Base-by-base conservation (phyloP, 2,113 vertebrate genomes). In the Arvicanthis niloticus region DNA sequence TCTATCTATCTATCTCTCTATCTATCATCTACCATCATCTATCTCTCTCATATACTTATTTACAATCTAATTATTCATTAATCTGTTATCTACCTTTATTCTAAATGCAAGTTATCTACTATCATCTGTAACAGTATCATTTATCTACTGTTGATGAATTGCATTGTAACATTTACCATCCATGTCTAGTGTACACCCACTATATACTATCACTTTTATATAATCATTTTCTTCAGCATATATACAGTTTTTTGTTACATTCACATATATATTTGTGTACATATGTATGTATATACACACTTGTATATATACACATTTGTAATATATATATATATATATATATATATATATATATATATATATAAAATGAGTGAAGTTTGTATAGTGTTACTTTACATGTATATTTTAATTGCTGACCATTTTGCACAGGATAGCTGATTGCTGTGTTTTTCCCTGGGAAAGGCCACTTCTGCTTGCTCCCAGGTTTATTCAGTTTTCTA, bases 341-440 rank as follows among this genome's bases (percentile, higher is more conserved):
- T 34, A 78, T 34, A 78, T 78, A 4, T 51, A 53, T 53, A 56
- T 3, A 56, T 56, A 56, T 3, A 58, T 58, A 13, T 19, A 17
- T 3, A 58, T 58, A 17, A 60, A n/a, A n/a, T 10, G 5, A n/a
- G 9, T n/a, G n/a, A 5, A n/a, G 21, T 60, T 0, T 22, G 8
- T 40, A 60, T 15, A 60, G 56, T 82, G n/a, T 82, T 26, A 58
- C 5, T 60, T 40, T 60, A 16, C 26, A 26, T 58, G 19, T 1
- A 26, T 58, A 13, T 40, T 58, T 60, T 40, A 3, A 40, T 26
- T 10, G 5, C 3, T 26, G 21, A 82, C 0, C 6, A 26, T 58
- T 82, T 82, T 21, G 21, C 11, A 82, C 21, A 40, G 21, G 53
- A 8, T 6, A 60, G 56, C 22, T 51, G 56, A 29, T 40, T 40